phyloP scores from a whole-genome alignment of 2,888 invertebrate genomes.

The Gerris lacustris region DNA sequence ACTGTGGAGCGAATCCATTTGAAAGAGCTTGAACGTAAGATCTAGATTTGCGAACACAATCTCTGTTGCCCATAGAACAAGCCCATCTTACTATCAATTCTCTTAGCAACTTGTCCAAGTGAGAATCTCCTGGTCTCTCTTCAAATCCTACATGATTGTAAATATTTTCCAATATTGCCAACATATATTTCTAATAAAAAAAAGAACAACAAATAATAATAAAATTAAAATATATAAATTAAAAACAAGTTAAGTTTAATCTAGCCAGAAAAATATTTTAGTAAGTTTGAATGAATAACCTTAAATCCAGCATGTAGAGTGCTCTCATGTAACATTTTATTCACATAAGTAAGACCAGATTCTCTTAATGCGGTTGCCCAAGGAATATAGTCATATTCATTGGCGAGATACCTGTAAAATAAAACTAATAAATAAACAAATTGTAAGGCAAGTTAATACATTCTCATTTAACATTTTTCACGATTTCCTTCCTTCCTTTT shows the following conservation, averaged over 20 bases:
- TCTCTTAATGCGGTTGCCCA: conserved; percentile 1
- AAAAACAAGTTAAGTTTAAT: neutral
- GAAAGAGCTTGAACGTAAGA: neutral
- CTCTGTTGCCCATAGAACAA: conserved; percentile 1
- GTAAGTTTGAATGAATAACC: neutral
- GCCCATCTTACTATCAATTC: neutral
- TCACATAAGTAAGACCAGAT: neutral
- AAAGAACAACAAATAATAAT: neutral
- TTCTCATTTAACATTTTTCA: too few relatives aligned
- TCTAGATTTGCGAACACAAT: conserved; percentile 1
- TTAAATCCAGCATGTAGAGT: neutral
- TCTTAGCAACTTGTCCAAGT: neutral
- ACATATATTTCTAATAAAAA: neutral
- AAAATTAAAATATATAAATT: neutral
- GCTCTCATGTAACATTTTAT: neutral
- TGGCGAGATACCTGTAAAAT: neutral
- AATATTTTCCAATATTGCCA: neutral
- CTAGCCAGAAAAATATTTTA: neutral
- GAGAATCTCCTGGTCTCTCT: neutral
- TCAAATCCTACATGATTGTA: neutral
- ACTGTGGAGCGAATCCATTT: neutral
- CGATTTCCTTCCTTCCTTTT: too few relatives aligned
- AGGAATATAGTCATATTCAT: conserved; percentile 5
- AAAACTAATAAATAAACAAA: neutral
- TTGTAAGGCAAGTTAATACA: too few relatives aligned